Conservation (phyloP, 2,888 invertebrate genomes). For the Bugulina stolonifera region DNA sequence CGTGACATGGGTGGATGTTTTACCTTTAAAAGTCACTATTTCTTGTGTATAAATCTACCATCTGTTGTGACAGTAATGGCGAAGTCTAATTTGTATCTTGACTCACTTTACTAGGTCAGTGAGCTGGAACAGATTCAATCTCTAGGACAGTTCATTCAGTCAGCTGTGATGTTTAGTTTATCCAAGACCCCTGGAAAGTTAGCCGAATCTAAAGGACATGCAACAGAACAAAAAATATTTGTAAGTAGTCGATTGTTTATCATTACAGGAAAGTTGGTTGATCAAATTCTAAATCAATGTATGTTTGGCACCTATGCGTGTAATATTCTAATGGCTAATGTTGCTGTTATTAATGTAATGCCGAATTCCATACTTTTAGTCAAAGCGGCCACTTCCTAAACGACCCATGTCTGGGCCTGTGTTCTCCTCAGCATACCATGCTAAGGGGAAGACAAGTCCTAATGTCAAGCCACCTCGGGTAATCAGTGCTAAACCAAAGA, state of each 20-base stretch:
- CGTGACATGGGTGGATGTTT: too few species aligned
- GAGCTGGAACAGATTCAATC: conserved; percentile 8
- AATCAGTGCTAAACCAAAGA: conserved; percentile 32
- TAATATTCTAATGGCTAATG: too few species aligned
- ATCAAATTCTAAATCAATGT: too few species aligned
- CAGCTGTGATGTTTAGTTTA: conserved; percentile 16
- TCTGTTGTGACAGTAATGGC: too few species aligned
- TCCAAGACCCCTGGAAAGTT: conserved; percentile 2
- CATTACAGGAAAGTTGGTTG: too few species aligned
- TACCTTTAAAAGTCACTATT: too few species aligned
- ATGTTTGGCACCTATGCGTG: too few species aligned
- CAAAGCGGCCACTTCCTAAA: conserved; percentile 35
- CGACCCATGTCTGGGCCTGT: conserved; percentile 36
- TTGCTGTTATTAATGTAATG: too few species aligned
- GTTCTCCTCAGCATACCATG: conserved; percentile 38
- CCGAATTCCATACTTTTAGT: conserved; percentile 32
- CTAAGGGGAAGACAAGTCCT: conserved; percentile 38
- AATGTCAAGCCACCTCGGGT: conserved; percentile 36
- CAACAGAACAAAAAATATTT: conserved; percentile 10
- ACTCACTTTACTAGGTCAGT: neutral
- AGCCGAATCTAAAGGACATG: neutral
- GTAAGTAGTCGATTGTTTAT: conserved; percentile 3
- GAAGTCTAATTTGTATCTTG: too few species aligned
- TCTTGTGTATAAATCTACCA: too few species aligned
- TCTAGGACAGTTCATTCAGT: conserved; percentile 20